phyloP scores from a whole-genome alignment of 2,113 vertebrate genomes.

The Microtus ochrogaster region DNA sequence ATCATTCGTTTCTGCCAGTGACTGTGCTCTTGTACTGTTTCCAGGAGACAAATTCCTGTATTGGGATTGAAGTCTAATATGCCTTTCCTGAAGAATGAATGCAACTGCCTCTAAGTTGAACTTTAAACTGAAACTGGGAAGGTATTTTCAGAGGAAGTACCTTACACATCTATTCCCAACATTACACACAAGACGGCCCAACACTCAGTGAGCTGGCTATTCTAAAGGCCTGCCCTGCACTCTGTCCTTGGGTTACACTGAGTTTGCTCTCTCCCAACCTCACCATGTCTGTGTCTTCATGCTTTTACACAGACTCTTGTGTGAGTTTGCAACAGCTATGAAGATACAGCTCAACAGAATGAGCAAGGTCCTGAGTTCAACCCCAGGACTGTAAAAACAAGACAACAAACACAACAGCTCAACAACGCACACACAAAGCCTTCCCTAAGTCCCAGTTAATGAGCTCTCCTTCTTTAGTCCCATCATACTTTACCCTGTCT shows the following conservation, averaged over 20 bases:
- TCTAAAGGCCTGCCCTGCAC: not conserved
- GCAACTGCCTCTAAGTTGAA: not conserved
- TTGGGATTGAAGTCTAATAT: slow-evolving; percentile 6
- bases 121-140: not conserved
- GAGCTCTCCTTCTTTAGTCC: not conserved
- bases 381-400: not conserved
- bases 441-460: not conserved
- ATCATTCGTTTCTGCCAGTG: slow-evolving; percentile 1
- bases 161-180: not conserved
- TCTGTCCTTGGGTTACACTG: not conserved
- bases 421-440: not conserved
- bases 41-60: slow-evolving; percentile 29
- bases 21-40: not conserved
- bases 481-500: not conserved
- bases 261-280: not conserved
- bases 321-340: not conserved
- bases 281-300: not conserved
- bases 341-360: not conserved
- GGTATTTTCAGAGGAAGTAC: not conserved
- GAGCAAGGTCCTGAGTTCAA: not conserved
- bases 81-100: not conserved
- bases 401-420: not conserved
- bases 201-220: not conserved
- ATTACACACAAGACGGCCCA: not conserved
- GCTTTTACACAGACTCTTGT: not conserved